A percentile compares a stretch with the other conserved stretches of the same genome.
Conservation (phyloP, 2,888 invertebrate genomes). For the Protula sp. region DNA sequence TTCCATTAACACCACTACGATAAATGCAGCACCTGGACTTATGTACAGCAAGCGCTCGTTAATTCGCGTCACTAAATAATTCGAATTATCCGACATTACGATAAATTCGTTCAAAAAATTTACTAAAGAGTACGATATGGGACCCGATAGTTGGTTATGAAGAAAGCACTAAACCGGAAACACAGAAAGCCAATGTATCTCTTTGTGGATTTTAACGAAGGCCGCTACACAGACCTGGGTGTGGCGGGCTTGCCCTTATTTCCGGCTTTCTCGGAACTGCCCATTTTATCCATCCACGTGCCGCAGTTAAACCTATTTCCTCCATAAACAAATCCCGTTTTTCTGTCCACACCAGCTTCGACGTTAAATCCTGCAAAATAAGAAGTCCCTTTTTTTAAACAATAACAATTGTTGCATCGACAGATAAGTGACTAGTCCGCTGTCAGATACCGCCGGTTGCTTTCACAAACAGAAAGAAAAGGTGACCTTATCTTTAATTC, state of each 20-base stretch:
- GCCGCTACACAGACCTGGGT: constrained; percentile 73
- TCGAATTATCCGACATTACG: too few relatives aligned
- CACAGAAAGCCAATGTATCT: too few relatives aligned
- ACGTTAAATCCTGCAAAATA: constrained; percentile 71
- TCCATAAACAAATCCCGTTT: constrained; percentile 89
- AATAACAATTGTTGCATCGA: not conserved
- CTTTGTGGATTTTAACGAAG: too few relatives aligned
- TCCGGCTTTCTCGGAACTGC: constrained; percentile 84
- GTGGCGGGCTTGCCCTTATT: constrained; percentile 89
- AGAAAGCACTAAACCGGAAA: too few relatives aligned
- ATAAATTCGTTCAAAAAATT: too few relatives aligned
- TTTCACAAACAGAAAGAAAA: not conserved
- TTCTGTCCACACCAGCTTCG: constrained; percentile 81
- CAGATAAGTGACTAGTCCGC: too few relatives aligned
- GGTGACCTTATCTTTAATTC: not conserved
- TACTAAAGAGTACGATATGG: too few relatives aligned
- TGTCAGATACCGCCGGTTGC: not conserved
- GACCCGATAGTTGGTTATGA: too few relatives aligned
- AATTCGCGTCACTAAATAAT: too few relatives aligned
- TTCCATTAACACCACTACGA: too few relatives aligned
- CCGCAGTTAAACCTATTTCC: constrained; percentile 95
- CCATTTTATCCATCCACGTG: constrained; percentile 99
- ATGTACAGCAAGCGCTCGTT: too few relatives aligned
- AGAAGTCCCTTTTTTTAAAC: not conserved
- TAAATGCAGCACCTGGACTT: too few relatives aligned